These are phyloP conservation scores for Perithous albicinctus DNA, from an alignment of 2,888 invertebrate genomes.

Conservation along the genomic window DNA sequence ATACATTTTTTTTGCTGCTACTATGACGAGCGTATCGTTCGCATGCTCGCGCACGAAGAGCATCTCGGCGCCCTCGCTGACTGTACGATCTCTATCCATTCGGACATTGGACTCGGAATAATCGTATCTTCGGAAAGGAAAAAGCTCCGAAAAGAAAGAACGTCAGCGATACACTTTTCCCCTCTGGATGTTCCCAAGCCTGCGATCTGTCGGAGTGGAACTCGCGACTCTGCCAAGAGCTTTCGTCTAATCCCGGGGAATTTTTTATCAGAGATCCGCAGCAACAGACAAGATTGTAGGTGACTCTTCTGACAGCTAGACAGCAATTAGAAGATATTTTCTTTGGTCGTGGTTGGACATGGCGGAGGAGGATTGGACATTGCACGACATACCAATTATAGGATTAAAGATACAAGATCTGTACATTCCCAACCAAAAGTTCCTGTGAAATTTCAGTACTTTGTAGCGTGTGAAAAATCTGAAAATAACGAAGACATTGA, in stretches of 20 bases:
- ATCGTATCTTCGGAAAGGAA: conserved; percentile 40
- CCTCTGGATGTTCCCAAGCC: not conserved
- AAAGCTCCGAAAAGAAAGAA: conserved; percentile 9
- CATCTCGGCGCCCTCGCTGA: not conserved
- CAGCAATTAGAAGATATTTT: conserved; percentile 14
- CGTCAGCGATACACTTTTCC: conserved; percentile 12
- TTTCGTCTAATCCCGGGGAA: conserved; percentile 12
- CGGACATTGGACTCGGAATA: conserved; percentile 13
- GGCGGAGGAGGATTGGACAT: too few species aligned
- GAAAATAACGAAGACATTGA: too few species aligned
- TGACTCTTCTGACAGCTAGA: not conserved
- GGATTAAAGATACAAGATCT: too few species aligned
- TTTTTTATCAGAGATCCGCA: conserved; percentile 7
- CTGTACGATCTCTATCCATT: conserved; percentile 20
- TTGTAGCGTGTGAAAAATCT: too few species aligned
- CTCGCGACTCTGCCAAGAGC: conserved; percentile 26
- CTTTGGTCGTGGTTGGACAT: not conserved
- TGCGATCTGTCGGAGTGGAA: conserved; percentile 1
- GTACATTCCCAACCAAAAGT: too few species aligned
- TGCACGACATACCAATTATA: not conserved
- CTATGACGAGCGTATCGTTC: conserved; percentile 12
- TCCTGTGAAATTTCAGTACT: too few species aligned
- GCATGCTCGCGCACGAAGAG: not conserved
- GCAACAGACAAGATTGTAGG: not conserved
- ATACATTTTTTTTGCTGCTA: conserved; percentile 40